Evolutionary conservation across 2,888 invertebrate species (phyloP).

Genomic region (Melinaea marsaeus): DNA sequence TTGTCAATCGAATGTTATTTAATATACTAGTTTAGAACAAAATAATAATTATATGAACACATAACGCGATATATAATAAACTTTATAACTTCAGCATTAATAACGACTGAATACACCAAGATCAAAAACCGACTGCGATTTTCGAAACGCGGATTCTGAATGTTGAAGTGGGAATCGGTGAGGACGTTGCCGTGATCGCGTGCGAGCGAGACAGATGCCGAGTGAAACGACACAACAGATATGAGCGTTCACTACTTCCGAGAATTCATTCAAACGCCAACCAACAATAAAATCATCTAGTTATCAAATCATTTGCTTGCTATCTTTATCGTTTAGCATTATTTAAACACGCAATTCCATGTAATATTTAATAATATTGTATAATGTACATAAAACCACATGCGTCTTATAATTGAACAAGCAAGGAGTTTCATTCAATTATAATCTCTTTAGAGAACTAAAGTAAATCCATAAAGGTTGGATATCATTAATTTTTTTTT

Average conservation of each 20-base stretch:
- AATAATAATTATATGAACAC: too few species aligned
- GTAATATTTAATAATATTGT: conserved; percentile 25
- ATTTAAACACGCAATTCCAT: conserved; percentile 38
- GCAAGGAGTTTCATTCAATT: too few species aligned
- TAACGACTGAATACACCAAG: not conserved
- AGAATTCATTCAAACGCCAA: conserved; percentile 61
- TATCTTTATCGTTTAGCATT: conserved; percentile 45
- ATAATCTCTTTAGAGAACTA: too few species aligned
- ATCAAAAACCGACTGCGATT: not conserved
- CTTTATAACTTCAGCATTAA: too few species aligned
- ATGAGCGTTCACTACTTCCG: conserved; percentile 59
- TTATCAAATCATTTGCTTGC: conserved; percentile 43
- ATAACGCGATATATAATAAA: too few species aligned
- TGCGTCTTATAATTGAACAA: too few species aligned
- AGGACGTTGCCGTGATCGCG: conserved; percentile 37
- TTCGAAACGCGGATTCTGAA: not conserved
- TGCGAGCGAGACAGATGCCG: conserved; percentile 32
- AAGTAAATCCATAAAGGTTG: too few species aligned
- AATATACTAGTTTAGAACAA: too few species aligned
- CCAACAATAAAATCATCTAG: conserved; percentile 54
- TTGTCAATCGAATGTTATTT: too few species aligned
- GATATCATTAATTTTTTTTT: too few species aligned
- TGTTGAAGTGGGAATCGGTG: conserved; percentile 36
- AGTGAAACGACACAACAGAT: conserved; percentile 41
- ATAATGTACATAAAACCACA: too few species aligned